Base-by-base conservation (phyloP, 1,140 invertebrate genomes). In the Hermetia illucens region DNA sequence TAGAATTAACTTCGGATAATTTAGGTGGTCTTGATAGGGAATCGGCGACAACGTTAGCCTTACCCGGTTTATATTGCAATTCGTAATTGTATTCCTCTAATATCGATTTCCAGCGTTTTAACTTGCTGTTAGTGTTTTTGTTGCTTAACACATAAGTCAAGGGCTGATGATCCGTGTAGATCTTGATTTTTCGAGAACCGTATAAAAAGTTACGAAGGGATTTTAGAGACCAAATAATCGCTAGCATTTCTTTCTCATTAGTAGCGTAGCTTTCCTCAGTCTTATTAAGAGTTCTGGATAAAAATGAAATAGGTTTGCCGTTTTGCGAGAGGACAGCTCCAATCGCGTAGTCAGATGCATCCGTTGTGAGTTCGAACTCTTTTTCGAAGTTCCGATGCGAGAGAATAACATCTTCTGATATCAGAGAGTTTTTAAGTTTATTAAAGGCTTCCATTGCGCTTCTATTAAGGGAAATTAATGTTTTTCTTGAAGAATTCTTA, bases 141-240 rank as follows among this genome's bases (percentile, higher is more conserved):
- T n/a, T n/a, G n/a, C n/a, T n/a, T n/a, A n/a, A n/a, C n/a, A n/a
- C n/a, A n/a, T n/a, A n/a, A n/a, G n/a, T n/a, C n/a, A n/a, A n/a
- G n/a, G n/a, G n/a, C n/a, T 52, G 50, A 37, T 68, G 45, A 39
- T 53, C 46, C 3, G 43, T 52, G 2, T 45, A 25, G 10, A 49
- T 44, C 20, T 36, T 45, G n/a, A 55, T 44, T 38, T 48, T 47
- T 22, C 29, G 19, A 31, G 45, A 45, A 22, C 45, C 42, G 21
- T 47, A 52, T 8, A 55, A 33, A 39, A 45, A 55, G 10, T 45
- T 48, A 27, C 52, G 38, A 24, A 64, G 62, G 21, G 57, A 44
- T 34, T 61, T 48, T 5, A 64, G 45, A 1, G 54, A 53, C 47
- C 47, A 57, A 10, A 69, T 43, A n/a, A 54, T 47, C 8, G 45